Base-by-base conservation (phyloP, 2,797 vertebrate genomes). In the Aselliscus stoliczkanus region DNA sequence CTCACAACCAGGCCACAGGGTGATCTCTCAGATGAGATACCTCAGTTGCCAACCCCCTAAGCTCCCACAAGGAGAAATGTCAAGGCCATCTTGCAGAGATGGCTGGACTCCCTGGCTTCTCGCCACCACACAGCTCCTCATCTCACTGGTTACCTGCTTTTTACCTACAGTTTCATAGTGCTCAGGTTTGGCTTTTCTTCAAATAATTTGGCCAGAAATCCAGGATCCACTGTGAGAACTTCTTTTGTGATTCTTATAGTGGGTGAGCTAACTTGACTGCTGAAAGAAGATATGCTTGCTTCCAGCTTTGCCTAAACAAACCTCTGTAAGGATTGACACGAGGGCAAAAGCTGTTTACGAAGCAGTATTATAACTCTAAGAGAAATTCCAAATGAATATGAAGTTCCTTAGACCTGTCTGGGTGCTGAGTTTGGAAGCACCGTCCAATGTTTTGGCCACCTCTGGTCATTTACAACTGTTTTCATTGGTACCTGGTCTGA, bases 401-500 rank as follows among this genome's bases (percentile, higher is more conserved):
- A 27, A 29, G 5, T 70, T 73, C 44, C 11, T 4, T 0, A 13
- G 9, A 72, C 42, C 70, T 52, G 4, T 44, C 42, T 14, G 2
- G 60, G 67, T 20, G 34, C 88, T 25, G 79, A 77, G 76, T 52
- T 80, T 21, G 2, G 67, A 89, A 44, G 39, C 14, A 25, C 69
- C 9, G 50, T 80, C 54, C 56, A 0, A 1, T 2, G 15, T 58
- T 54, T 44, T 7, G 0, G 15, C 31, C 42, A 5, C 54, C 56
- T 62, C 34, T 42, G 42, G 75, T 37, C 44, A 2, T 1, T 44
- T 37, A 13, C 56, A 25, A 65, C 50, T 42, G 13, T 60, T 47
- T 15, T 11, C 42, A 0, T 23, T 7, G 27, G 47, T 5, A 4
- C 37, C 54, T 2, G 0, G 73, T 50, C 4, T 27, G 39, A 20